Evolutionary conservation across 2,113 vertebrate species (phyloP).

Genomic region (Nerophis lumbriciformis): DNA sequence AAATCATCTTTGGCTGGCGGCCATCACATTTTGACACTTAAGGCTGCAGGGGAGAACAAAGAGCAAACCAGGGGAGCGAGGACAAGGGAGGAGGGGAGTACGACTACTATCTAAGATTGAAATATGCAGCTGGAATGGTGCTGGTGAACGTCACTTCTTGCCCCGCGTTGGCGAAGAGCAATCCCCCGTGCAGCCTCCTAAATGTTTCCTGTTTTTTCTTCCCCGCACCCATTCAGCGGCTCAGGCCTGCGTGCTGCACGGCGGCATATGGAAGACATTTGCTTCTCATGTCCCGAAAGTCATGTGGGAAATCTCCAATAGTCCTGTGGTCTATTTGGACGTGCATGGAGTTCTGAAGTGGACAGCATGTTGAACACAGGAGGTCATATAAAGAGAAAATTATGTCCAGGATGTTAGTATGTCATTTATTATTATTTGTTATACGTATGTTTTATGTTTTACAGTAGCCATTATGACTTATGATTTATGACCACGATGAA

Average conservation of each 20-base stretch:
- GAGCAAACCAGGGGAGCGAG: slow-evolving; percentile 6
- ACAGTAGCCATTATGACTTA: too few relatives aligned
- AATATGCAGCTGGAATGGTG: neutral
- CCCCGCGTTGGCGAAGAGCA: slow-evolving; percentile 9
- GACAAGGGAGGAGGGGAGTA: neutral
- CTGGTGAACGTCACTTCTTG: slow-evolving; percentile 16
- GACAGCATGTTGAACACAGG: slow-evolving; percentile 14
- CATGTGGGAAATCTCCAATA: slow-evolving; percentile 42
- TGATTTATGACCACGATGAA: too few relatives aligned
- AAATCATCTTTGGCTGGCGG: slow-evolving; percentile 58
- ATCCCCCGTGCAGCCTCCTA: slow-evolving; percentile 27
- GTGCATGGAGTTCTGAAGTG: slow-evolving; percentile 12
- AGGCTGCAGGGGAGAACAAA: slow-evolving; percentile 41
- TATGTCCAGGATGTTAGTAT: neutral
- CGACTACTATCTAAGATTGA: slow-evolving; percentile 18
- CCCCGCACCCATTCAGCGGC: slow-evolving; percentile 10
- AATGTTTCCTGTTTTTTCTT: slow-evolving; percentile 23
- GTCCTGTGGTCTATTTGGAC: slow-evolving; percentile 12
- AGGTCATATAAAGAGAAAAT: slow-evolving; percentile 21
- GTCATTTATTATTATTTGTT: too few relatives aligned
- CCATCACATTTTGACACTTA: slow-evolving; percentile 55
- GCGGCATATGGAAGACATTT: slow-evolving; percentile 62
- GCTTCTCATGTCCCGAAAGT: slow-evolving; percentile 45
- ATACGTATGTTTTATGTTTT: too few relatives aligned
- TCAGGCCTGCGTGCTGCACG: slow-evolving; percentile 22